Conservation (phyloP, 2,113 vertebrate species). For the Mionectes macconnelli region DNA sequence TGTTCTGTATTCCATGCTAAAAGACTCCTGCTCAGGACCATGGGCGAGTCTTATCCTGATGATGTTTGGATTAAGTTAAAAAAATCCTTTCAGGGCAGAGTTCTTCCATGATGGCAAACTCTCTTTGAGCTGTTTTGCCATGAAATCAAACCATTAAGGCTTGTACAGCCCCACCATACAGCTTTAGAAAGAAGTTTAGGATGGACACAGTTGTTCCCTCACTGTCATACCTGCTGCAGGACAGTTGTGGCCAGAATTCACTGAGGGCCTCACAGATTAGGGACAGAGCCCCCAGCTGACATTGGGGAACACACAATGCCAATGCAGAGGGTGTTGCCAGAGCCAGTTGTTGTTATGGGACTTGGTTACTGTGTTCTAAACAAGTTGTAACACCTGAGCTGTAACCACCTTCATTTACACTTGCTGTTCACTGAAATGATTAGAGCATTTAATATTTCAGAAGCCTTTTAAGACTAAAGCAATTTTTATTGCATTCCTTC, state of each 20-base stretch:
- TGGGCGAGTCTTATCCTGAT: background rate
- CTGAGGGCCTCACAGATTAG: background rate
- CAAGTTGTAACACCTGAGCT: background rate
- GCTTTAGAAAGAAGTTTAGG: background rate
- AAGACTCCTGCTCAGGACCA: background rate
- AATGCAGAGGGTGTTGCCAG: background rate
- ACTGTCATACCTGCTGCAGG: background rate
- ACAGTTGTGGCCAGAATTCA: background rate
- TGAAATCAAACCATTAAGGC: background rate
- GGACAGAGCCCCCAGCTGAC: background rate
- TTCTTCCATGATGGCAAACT: background rate
- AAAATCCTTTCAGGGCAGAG: background rate
- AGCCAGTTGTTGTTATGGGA: background rate
- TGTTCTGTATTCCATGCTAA: background rate
- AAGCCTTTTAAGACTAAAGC: background rate
- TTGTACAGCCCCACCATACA: background rate
- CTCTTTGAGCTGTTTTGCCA: background rate
- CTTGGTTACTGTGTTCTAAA: background rate
- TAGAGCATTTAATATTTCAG: background rate
- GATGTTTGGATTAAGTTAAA: background rate
- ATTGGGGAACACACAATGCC: background rate
- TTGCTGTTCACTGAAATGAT: accelerated
- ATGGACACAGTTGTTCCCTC: background rate
- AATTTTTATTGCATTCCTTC: background rate
- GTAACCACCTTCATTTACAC: background rate